These are phyloP conservation scores for Corvus cornix DNA, from an alignment of 2,113 vertebrate genomes.

Conservation along the genomic window DNA sequence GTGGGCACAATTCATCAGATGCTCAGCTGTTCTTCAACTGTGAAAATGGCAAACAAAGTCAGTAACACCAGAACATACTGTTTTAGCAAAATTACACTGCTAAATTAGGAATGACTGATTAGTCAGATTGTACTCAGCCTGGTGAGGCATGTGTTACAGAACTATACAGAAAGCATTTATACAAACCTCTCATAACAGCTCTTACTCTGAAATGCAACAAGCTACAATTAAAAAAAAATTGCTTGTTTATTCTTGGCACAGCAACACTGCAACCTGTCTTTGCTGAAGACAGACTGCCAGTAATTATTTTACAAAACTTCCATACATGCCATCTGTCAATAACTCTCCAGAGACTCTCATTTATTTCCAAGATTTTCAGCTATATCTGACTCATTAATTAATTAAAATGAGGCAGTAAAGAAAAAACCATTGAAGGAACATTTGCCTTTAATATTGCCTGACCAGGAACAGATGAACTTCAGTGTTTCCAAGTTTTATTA, in stretches of 20 bases:
- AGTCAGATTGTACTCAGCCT: neutral
- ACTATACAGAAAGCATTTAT: neutral
- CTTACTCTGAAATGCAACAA: neutral
- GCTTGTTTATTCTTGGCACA: neutral
- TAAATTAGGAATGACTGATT: neutral
- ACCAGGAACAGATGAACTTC: neutral
- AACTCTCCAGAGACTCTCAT: neutral
- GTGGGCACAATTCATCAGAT: neutral
- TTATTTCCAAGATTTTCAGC: neutral
- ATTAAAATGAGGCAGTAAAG: neutral
- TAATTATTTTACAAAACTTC: neutral
- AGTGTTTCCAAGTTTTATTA: neutral
- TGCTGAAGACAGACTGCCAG: neutral
- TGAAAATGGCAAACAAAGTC: conserved; percentile 7
- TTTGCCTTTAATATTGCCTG: neutral
- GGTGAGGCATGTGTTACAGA: neutral
- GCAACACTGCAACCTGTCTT: neutral
- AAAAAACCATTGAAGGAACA: neutral
- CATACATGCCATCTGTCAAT: neutral
- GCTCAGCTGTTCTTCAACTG: neutral
- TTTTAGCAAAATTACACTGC: neutral
- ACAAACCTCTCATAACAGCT: neutral
- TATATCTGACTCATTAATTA: neutral
- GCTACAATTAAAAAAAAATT: neutral
- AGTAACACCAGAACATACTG: neutral